Base-by-base conservation (phyloP, 2,888 invertebrate genomes). In the Phyllotreta cruciferae region DNA sequence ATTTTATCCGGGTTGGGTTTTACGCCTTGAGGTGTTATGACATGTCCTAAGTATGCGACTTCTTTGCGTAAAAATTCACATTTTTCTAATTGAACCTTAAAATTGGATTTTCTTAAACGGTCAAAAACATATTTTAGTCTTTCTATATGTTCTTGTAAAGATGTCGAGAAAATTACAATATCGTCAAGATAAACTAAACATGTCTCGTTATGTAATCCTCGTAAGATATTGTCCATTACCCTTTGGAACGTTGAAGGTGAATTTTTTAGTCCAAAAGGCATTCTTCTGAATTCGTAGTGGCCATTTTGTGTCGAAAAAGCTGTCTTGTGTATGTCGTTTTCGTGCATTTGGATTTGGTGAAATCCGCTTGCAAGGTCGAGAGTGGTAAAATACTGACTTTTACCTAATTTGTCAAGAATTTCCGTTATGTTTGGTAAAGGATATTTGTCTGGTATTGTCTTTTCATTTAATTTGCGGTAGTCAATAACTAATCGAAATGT, bases 141-240 rank as follows among this genome's bases (percentile, higher is more conserved):
- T 52, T 64, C 53, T 1, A 67, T 56, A 49, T 76, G 76, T 66
- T 77, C 74, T 50, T 75, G 70, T 5, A 77, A 50, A 0, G 69
- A 71, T 8, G 67, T 71, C 0, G 64, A 68, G 47, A 70, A 77
- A 10, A 77, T 64, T 6, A 79, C 69, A 3, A 75, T 73, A 57
- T 78, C 77, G 38, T 78, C 78, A 34, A 76, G 66, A 64, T 74
- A 77, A 0, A 72, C 70, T 6, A 72, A 53, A 7, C 70, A 72
- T 35, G 52, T 67, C 66, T 71, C 71, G 37, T 65, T 63, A 41
- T 69, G 60, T 6, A 71, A 60, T 8, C 69, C 72, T 11, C 61
- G 38, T 35, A 75, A 50, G 3, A 75, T 58, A 44, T 68, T 68
- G 62, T 75, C 71, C 72, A 75, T 76, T 0, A 73, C 63, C 1